Evolutionary conservation across 2,113 vertebrate genomes (phyloP), one percentile per base, ranked within the genome.

Genomic region (Macaca nemestrina): DNA sequence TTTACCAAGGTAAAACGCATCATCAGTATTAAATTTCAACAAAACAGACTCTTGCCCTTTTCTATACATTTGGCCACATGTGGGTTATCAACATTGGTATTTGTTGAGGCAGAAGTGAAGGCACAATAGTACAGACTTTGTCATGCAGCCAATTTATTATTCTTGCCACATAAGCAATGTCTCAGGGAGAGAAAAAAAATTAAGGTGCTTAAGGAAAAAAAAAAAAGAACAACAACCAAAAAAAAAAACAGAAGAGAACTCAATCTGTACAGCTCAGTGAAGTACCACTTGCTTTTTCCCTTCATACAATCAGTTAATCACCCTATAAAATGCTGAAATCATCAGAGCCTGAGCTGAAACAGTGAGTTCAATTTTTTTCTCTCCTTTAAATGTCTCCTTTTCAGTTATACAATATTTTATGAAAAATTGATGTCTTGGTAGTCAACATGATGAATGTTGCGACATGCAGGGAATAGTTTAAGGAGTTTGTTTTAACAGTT

Each of bases 401-500:
- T 70, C 95, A 61, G 81, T 90, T 95, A 80, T 57, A 90, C 55
- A 88, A 97, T 86, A 79, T 98, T 98, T 99, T 98, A 98, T 98
- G 97, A 98, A 98, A 98, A 97, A 98, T 98, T 38, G 50, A 96
- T 95, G 82, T 96, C 98, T 98, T 92, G 13, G 97, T 80, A 98
- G 98, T 98, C 98, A 98, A 27, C 95, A 81, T 97, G 92, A 98
- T 98, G 97, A 98, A 98, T 98, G 98, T 97, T 96, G 81, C 90
- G 94, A 97, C 97, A 96, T 81, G 96, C 67, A 92, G 88, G 95
- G 94, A 98, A 98, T 93, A 97, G 95, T 97, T 86, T 38, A 97
- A 97, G 97, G 98, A 96, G 97, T 98, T 99, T 96, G 88, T 98
- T 97, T 98, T 98, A 98, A 98, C 98, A 12, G 95, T 98, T 98